These are phyloP conservation scores for Heliocidaris tuberculata DNA, from an alignment of 35 echinoderm and acorn worm species.

Conservation along the genomic window DNA sequence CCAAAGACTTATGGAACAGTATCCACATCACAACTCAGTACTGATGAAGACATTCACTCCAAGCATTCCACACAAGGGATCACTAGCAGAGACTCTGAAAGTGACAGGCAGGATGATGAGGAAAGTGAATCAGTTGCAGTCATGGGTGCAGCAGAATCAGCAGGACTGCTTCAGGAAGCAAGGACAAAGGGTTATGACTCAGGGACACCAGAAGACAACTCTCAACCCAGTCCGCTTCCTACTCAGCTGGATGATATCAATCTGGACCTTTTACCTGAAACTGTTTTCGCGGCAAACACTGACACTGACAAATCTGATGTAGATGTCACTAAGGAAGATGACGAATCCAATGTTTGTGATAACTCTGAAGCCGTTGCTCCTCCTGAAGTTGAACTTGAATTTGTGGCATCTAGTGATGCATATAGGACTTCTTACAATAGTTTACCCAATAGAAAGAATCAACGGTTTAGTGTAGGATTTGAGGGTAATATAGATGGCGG, in stretches of 20 bases:
- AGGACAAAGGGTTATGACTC: not conserved
- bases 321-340: not conserved
- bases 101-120: not conserved
- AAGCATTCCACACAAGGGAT: slow-evolving; percentile 24
- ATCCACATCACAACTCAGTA: not conserved
- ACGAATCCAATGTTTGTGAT: slow-evolving; percentile 2
- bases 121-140: not conserved
- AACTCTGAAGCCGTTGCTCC: not conserved
- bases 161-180: slow-evolving; percentile 19
- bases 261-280: not conserved
- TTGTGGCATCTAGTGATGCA: slow-evolving; percentile 4
- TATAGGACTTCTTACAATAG: slow-evolving; percentile 5
- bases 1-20: slow-evolving; percentile 15
- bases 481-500: slow-evolving; percentile 34
- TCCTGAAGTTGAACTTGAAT: slow-evolving; percentile 11
- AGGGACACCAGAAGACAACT: slow-evolving; percentile 20
- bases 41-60: slow-evolving; percentile 11
- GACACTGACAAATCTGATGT: slow-evolving; percentile 6
- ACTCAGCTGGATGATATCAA: not conserved
- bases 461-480: slow-evolving; percentile 40
- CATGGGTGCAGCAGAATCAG: not conserved
- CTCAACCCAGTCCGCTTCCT: not conserved
- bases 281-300: not conserved
- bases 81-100: slow-evolving; percentile 36
- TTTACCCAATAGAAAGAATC: slow-evolving; percentile 10